phyloP scores from a whole-genome alignment of 2,113 vertebrate genomes.

The Boleophthalmus pectinirostris region DNA sequence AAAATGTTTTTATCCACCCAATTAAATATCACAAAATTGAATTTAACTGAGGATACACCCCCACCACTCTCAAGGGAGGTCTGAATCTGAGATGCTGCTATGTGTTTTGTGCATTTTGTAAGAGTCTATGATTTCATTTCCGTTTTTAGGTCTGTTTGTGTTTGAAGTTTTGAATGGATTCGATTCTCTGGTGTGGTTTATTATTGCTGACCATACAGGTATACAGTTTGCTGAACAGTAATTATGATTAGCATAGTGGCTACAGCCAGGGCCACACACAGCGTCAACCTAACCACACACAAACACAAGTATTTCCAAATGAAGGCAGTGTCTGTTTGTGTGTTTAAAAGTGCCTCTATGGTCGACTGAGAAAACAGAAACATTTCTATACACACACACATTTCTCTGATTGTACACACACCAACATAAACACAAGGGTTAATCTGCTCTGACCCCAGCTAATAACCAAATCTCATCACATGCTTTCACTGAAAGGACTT shows the following conservation, averaged over 20 bases:
- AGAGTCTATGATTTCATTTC: constrained; percentile 42
- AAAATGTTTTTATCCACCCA: not conserved
- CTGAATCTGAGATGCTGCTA: not conserved
- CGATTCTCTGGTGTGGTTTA: constrained; percentile 42
- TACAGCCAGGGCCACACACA: constrained; percentile 61
- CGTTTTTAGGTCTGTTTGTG: constrained; percentile 37
- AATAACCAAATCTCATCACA: constrained; percentile 23
- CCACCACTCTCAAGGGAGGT: not conserved
- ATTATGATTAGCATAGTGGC: constrained; percentile 64
- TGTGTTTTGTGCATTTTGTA: not conserved
- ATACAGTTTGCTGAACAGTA: constrained; percentile 47
- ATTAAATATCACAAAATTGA: not conserved
- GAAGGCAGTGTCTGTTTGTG: constrained; percentile 61
- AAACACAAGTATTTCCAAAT: constrained; percentile 55
- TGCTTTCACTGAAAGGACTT: not conserved
- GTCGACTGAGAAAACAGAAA: constrained; percentile 67
- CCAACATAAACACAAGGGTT: constrained; percentile 32
- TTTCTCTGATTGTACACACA: constrained; percentile 42
- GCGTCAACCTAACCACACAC: constrained; percentile 23
- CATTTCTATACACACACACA: constrained; percentile 51
- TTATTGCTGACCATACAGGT: constrained; percentile 56
- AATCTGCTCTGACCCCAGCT: constrained; percentile 25
- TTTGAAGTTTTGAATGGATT: constrained; percentile 52
- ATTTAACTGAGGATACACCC: not conserved
- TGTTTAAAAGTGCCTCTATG: constrained; percentile 58